A percentile compares a stretch with the other conserved stretches of the same genome.
Evolutionary conservation across 2,888 invertebrate species (phyloP).

Genomic region (Cephus pulcher): DNA sequence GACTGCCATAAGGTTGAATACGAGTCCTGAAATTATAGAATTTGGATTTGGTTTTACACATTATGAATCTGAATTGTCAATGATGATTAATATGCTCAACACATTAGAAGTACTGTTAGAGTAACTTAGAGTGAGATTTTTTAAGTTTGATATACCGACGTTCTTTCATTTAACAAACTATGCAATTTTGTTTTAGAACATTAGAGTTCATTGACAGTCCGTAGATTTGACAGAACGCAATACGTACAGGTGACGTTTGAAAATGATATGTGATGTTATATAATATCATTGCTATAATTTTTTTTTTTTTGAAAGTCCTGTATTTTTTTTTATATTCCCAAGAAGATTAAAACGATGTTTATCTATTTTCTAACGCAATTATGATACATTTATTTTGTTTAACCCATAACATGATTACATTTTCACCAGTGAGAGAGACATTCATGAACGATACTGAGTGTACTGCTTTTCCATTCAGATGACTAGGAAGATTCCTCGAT

Average conservation of each 20-base stretch:
- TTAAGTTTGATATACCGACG: neutral
- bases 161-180: neutral
- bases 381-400: neutral
- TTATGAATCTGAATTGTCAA: slow-evolving; percentile 23
- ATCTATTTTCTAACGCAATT: neutral
- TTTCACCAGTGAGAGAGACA: neutral
- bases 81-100: slow-evolving; percentile 26
- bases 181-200: neutral
- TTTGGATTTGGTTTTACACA: slow-evolving; percentile 30
- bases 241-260: neutral
- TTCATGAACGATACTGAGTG: neutral
- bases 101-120: slow-evolving; percentile 22
- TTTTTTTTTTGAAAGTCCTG: neutral
- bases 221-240: neutral
- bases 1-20: slow-evolving; percentile 34
- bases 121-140: neutral
- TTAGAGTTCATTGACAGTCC: too few species aligned
- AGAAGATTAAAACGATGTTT: neutral
- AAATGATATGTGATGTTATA: neutral
- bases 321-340: neutral
- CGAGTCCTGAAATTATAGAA: slow-evolving; percentile 44
- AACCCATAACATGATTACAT: neutral
- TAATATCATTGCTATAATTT: neutral
- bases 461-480: neutral
- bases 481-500: neutral